Evolutionary conservation across 2,113 vertebrate genomes (phyloP).

Genomic region (Calcarius ornatus): DNA sequence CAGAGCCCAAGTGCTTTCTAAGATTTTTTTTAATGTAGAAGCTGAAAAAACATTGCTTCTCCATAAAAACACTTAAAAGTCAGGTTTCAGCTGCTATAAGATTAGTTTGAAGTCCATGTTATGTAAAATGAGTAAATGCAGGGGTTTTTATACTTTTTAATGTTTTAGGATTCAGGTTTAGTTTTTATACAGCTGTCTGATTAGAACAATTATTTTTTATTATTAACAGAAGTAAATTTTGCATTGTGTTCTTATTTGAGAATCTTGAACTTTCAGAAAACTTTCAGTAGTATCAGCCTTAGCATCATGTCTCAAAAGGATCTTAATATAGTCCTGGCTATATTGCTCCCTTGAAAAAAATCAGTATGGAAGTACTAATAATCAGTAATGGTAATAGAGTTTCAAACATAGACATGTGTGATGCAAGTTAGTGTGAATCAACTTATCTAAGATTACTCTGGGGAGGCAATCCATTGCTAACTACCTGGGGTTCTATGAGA

Average conservation of each 20-base stretch:
- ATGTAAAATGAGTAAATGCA: not conserved
- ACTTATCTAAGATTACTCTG: not conserved
- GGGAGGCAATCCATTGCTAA: not conserved
- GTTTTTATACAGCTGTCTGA: not conserved
- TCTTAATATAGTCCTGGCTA: not conserved
- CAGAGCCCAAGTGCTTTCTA: not conserved
- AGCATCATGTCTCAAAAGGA: not conserved
- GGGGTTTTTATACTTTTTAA: accelerated
- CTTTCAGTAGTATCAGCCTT: not conserved
- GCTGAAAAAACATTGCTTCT: not conserved
- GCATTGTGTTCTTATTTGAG: not conserved
- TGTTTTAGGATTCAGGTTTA: not conserved
- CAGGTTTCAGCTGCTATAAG: not conserved
- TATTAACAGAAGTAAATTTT: not conserved
- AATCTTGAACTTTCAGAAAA: not conserved
- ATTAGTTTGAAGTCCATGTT: not conserved
- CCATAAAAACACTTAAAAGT: not conserved
- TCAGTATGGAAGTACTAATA: not conserved
- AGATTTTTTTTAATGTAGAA: not conserved
- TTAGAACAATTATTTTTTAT: not conserved
- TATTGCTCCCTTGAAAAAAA: not conserved
- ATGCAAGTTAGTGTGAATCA: not conserved
- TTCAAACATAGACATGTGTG: not conserved
- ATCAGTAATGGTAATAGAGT: not conserved
- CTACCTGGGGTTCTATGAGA: not conserved